These are phyloP conservation scores for Coregonus suidteri DNA, from an alignment of 2,797 vertebrate genomes.

Conservation along the genomic window DNA sequence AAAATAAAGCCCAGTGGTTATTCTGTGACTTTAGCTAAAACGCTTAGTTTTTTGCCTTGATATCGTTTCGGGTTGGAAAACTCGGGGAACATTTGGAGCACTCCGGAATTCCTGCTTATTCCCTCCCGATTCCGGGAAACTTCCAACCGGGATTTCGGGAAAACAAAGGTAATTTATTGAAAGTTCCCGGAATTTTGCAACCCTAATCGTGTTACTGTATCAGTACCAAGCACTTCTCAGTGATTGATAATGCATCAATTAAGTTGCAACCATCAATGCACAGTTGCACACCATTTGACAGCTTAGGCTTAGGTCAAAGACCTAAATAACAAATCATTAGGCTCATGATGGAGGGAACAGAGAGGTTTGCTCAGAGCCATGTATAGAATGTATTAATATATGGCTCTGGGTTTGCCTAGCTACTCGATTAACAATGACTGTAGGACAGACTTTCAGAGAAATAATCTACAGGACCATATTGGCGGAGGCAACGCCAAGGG, in stretches of 20 bases:
- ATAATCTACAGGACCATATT: constrained; percentile 22
- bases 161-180: too few species aligned
- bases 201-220: not conserved
- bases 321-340: constrained; percentile 49
- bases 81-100: too few species aligned
- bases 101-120: too few species aligned
- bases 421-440: constrained; percentile 40
- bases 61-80: too few species aligned
- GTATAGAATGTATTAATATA: too few species aligned
- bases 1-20: too few species aligned
- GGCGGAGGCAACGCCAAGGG: constrained; percentile 21
- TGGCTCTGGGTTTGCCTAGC: not conserved
- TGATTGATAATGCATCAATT: constrained; percentile 36
- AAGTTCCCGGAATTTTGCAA: too few species aligned
- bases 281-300: constrained; percentile 16
- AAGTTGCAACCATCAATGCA: constrained; percentile 41
- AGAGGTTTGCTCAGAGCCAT: constrained; percentile 25
- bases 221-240: constrained; percentile 7
- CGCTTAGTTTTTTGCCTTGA: too few species aligned
- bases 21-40: too few species aligned
- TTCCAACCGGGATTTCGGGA: too few species aligned
- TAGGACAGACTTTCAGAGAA: constrained; percentile 22
- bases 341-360: constrained; percentile 33
- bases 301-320: constrained; percentile 26
- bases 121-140: too few species aligned